These are phyloP conservation scores for Okamejei kenojei DNA, from an alignment of 2,797 vertebrate species.

Conservation along the genomic window DNA sequence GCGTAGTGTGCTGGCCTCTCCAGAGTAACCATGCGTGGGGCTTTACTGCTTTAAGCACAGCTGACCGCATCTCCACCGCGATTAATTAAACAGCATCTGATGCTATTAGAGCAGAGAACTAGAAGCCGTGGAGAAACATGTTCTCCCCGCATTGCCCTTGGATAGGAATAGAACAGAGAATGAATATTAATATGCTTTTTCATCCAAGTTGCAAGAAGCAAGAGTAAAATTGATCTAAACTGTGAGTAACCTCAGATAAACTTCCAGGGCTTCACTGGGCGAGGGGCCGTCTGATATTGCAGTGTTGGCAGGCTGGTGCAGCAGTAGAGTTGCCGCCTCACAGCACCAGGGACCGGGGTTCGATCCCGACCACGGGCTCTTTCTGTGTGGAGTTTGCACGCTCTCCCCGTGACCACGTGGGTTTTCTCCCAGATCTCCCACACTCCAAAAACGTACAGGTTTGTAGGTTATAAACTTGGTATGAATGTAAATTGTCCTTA, in stretches of 20 bases:
- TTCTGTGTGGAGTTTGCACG: too few relatives aligned
- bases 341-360: too few relatives aligned
- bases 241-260: not conserved
- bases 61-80: not conserved
- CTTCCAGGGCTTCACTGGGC: not conserved
- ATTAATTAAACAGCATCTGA: conserved; percentile 26
- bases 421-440: too few relatives aligned
- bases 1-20: not conserved
- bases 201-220: not conserved
- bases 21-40: not conserved
- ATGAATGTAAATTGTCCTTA: too few relatives aligned
- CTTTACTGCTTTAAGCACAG: not conserved
- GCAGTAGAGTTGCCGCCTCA: too few relatives aligned
- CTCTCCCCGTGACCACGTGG: too few relatives aligned
- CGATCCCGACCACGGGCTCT: too few relatives aligned
- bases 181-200: not conserved
- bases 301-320: too few relatives aligned
- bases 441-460: too few relatives aligned
- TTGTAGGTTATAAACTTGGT: too few relatives aligned
- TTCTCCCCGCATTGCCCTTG: not conserved
- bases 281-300: not conserved
- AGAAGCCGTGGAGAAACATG: not conserved
- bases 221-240: conserved; percentile 24
- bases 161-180: not conserved
- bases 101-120: not conserved